Evolutionary conservation across 2,797 vertebrate genomes (phyloP), one percentile per base, ranked within the genome.

Genomic region (Bradypodion pumilum): DNA sequence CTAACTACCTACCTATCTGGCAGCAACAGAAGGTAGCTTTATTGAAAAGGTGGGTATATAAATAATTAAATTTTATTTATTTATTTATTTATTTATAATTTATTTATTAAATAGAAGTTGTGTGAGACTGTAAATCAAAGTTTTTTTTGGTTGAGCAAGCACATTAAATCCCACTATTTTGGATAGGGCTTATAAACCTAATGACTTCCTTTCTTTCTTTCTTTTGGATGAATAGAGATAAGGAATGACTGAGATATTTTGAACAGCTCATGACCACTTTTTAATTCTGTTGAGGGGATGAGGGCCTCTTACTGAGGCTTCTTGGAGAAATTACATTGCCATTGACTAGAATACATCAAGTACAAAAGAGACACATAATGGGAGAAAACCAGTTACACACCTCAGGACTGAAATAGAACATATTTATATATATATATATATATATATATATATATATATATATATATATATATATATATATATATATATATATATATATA

Each of bases 371-470:
- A 93, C 79, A 90, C 93, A 80, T 91, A 94, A 93, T 94, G 92
- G 93, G 84, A 92, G 76, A 90, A 93, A 93, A 94, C 92, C 90
- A 91, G 91, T 95, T 95, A 91, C 84, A 82, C 87, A 90, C 88
- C 93, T 94, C 92, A 91, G 90, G 91, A 88, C 93, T 88, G 88
- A 94, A 95, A 95, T 90, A 89, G 87, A 91, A 88, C 87, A n/a
- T n/a, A n/a, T n/a, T n/a, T n/a, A n/a, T n/a, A n/a, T n/a, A n/a
- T n/a, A n/a, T n/a, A n/a, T n/a, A n/a, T n/a, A n/a, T n/a, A n/a
- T n/a, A n/a, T n/a, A n/a, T n/a, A n/a, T n/a, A n/a, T n/a, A n/a
- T n/a, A n/a, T n/a, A n/a, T n/a, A n/a, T n/a, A n/a, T n/a, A n/a
- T n/a, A n/a, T n/a, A n/a, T n/a, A n/a, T n/a, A n/a, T n/a, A n/a